Evolutionary conservation across 2,888 invertebrate genomes (phyloP).

Genomic region (Myopa tessellatipennis): DNA sequence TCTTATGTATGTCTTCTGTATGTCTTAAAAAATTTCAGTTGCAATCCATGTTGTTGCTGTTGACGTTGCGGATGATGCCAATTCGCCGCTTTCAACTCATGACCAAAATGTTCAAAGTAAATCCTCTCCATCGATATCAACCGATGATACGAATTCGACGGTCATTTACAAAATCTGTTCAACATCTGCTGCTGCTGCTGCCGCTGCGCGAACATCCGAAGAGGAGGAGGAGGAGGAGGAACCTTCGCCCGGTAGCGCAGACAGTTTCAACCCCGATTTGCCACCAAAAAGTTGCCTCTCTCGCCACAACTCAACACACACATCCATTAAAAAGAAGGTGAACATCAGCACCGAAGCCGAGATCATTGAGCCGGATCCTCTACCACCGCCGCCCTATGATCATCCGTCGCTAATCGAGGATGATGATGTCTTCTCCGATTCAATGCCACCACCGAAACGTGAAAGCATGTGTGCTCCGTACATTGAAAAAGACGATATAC

Average conservation of each 20-base stretch:
- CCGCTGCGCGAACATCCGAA: not conserved
- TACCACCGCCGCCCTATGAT: conserved; percentile 50
- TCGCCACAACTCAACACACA: conserved; percentile 64
- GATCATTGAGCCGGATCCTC: conserved; percentile 64
- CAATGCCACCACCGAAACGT: conserved; percentile 68
- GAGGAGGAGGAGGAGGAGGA: not conserved
- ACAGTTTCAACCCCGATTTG: conserved; percentile 39
- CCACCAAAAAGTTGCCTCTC: conserved; percentile 65
- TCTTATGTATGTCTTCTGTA: not conserved
- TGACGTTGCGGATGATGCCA: conserved; percentile 21
- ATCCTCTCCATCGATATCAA: conserved; percentile 34
- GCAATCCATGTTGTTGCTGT: conserved; percentile 22
- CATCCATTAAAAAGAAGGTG: conserved; percentile 66
- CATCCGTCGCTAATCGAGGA: conserved; percentile 57
- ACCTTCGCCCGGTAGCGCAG: not conserved
- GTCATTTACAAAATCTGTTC: conserved; percentile 21
- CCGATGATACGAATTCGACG: conserved; percentile 35
- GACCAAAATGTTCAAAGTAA: conserved; percentile 33
- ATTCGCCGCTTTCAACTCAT: conserved; percentile 29
- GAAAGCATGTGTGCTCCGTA: conserved; percentile 71
- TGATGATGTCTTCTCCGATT: conserved; percentile 75
- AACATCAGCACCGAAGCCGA: conserved; percentile 66
- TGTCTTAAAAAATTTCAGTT: conserved; percentile 25
- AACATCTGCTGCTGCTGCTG: not conserved
- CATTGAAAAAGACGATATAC: conserved; percentile 60